Conservation (phyloP, 2,888 invertebrate species). For the Nasonia oneida region DNA sequence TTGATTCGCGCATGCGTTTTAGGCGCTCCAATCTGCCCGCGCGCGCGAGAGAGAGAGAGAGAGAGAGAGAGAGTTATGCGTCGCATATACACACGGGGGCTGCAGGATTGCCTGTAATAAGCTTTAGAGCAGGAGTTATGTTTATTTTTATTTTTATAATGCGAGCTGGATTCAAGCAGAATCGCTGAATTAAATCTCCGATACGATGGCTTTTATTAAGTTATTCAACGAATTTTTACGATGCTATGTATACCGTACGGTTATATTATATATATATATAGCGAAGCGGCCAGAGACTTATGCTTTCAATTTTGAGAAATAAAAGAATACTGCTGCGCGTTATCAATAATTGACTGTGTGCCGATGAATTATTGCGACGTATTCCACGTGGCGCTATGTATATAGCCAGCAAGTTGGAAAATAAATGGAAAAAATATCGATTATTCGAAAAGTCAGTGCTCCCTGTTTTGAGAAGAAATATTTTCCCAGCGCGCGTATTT, state of each 20-base stretch:
- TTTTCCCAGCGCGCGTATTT: background rate
- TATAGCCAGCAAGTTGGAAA: no score
- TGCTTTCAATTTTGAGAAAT: background rate
- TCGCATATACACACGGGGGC: background rate
- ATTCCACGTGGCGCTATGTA: no score
- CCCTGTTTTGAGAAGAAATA: background rate
- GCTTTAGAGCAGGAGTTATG: background rate
- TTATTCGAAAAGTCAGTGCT: conserved; percentile 1
- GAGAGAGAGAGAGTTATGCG: background rate
- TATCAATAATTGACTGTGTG: no score
- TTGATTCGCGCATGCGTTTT: conserved; percentile 23
- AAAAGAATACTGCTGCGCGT: background rate
- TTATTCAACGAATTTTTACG: conserved; percentile 21
- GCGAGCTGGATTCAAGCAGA: background rate
- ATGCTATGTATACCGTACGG: background rate
- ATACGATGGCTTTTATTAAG: conserved; percentile 15
- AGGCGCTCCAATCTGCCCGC: background rate
- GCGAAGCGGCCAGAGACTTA: background rate
- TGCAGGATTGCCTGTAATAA: background rate
- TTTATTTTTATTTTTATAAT: conserved; percentile 37
- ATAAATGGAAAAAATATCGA: background rate
- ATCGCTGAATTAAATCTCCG: conserved; percentile 33
- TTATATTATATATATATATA: background rate
- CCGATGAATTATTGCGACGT: no score
- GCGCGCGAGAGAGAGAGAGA: background rate